Evolutionary conservation across 1,140 invertebrate species (phyloP), one percentile per base, ranked within the genome.

Genomic region (Procambarus virginalis): DNA sequence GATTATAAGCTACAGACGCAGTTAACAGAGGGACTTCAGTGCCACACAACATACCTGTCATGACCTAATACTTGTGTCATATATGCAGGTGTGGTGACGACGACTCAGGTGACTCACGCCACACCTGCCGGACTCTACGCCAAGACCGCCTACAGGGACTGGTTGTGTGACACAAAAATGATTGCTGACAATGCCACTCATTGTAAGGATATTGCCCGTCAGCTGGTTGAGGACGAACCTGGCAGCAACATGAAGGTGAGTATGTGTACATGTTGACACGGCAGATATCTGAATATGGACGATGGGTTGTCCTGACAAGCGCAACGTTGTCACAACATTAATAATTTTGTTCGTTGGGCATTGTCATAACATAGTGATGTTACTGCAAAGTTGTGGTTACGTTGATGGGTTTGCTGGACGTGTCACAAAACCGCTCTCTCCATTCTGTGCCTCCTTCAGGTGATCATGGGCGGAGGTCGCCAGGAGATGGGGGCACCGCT

Each of bases 101-200:
- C 97, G 0, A 97, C 97, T 55, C 95, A 97, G 84, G 96, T 99
- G 0, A 98, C 98, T 0, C 97, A 99, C 93, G 98, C 98, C 0
- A 98, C 98, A 0, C 98, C 98, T 0, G 96, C 96, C 0, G 97
- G 97, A 0, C 93, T 97, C 0, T 99, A 98, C 93, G 97, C 97
- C 2, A 96, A 97, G 93, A 95, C 95, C 3, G 94, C 97, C 0
- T 55, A 90, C 91, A 94, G 97, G 12, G 94, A 95, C 58, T 98
- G 97, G 97, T 97, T 98, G 92, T 95, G 95, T 90, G 96, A 96
- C 92, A 94, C 84, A 2, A 79, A 85, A 12, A 73, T 85, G 87
- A 76, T 9, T 20, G 14, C n/a, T 10, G 73, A 58, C 1, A 48
- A n/a, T 0, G 75, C 51, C 22, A n/a, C 22, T 3, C 45, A n/a